phyloP scores from a whole-genome alignment of 1,140 invertebrate species.

The Saccostrea echinata region DNA sequence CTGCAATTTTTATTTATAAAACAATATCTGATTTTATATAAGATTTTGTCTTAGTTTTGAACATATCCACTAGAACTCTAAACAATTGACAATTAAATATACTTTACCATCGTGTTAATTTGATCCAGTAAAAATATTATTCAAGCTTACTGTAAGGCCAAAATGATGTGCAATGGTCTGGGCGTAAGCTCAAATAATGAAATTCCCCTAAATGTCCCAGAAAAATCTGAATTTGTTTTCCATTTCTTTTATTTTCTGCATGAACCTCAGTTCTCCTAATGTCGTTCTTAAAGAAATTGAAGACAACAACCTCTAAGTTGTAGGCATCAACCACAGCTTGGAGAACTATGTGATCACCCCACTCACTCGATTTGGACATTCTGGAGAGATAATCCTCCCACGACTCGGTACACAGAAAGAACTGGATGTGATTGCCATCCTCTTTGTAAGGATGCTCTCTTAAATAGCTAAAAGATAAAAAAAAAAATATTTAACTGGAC shows the following conservation, averaged over 20 bases:
- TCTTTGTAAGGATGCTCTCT: constrained; percentile 42
- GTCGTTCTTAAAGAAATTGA: constrained; percentile 16
- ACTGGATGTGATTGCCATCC: constrained; percentile 47
- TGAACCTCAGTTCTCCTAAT: neutral
- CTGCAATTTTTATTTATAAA: too few species aligned
- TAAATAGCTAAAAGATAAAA: constrained; percentile 43
- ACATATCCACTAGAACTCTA: too few species aligned
- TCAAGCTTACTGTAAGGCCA: neutral
- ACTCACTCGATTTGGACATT: constrained; percentile 44
- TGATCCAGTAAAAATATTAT: too few species aligned
- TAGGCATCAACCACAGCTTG: constrained; percentile 30
- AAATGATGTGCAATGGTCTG: neutral
- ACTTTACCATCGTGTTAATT: too few species aligned
- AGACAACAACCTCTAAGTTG: constrained; percentile 14
- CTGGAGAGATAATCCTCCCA: constrained; percentile 54
- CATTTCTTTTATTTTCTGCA: neutral
- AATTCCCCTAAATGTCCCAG: neutral
- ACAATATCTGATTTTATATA: too few species aligned
- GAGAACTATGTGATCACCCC: constrained; percentile 53
- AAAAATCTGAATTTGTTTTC: neutral
- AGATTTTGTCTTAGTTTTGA: too few species aligned
- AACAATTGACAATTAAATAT: too few species aligned
- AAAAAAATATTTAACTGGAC: neutral
- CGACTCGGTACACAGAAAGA: constrained; percentile 46
- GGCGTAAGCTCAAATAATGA: constrained; percentile 21